A percentile compares a stretch with the other conserved stretches of the same genome.
Conservation (phyloP, 2,888 invertebrate genomes). For the Oscheius onirici region DNA sequence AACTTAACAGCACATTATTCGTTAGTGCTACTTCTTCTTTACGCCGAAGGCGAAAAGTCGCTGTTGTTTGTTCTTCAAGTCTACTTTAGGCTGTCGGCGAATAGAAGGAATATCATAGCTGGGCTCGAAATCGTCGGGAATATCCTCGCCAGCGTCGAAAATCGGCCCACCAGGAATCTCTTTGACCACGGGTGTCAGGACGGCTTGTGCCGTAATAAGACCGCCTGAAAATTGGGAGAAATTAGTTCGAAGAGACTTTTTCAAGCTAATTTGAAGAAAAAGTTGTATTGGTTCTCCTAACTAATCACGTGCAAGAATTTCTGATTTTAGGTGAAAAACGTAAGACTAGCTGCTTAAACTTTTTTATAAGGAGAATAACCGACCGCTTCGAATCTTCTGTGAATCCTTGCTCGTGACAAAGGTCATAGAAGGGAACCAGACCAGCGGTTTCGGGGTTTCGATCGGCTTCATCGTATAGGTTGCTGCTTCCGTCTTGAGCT, state of each 20-base stretch:
- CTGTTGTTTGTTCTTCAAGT: slow-evolving; percentile 9
- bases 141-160: slow-evolving; percentile 7
- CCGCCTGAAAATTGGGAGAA: slow-evolving; percentile 4
- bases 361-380: neutral
- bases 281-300: too few relatives aligned
- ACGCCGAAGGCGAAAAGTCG: slow-evolving; percentile 16
- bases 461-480: neutral
- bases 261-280: too few relatives aligned
- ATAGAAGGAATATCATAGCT: neutral
- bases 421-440: slow-evolving; percentile 5
- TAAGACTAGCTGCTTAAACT: neutral
- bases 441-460: neutral
- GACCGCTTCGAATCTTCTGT: slow-evolving; percentile 14
- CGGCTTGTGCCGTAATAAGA: neutral
- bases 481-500: slow-evolving; percentile 12
- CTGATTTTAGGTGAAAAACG: too few relatives aligned
- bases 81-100: neutral
- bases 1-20: too few relatives aligned
- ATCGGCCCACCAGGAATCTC: slow-evolving; percentile 4
- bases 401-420: slow-evolving; percentile 7
- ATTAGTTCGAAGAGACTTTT: neutral
- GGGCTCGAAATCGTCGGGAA: neutral
- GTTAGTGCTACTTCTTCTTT: too few relatives aligned
- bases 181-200: neutral
- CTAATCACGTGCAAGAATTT: too few relatives aligned